Conservation (phyloP, 2,113 vertebrate species). For the Siniperca chuatsi region DNA sequence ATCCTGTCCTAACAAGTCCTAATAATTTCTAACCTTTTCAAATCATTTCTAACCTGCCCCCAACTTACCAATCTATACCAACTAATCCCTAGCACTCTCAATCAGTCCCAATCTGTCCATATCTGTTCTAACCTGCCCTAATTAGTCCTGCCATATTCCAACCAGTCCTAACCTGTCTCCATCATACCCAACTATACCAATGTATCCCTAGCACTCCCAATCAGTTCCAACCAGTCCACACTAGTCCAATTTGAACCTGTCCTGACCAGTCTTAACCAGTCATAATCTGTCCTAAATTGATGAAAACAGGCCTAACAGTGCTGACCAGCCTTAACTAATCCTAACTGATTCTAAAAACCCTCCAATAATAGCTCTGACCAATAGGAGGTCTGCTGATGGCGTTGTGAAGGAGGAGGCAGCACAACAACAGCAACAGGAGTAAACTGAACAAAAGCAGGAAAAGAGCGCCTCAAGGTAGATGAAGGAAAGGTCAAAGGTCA, state of each 20-base stretch:
- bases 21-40: too few species aligned
- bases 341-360: neutral
- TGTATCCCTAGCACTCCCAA: too few species aligned
- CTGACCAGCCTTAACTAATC: neutral
- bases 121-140: too few species aligned
- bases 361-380: neutral
- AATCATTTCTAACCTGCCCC: too few species aligned
- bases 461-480: constrained; percentile 13
- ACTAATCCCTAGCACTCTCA: too few species aligned
- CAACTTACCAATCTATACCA: too few species aligned
- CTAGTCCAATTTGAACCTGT: neutral
- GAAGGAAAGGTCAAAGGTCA: constrained; percentile 54
- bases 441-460: constrained; percentile 54
- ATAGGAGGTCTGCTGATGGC: neutral
- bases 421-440: constrained; percentile 78
- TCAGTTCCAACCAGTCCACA: too few species aligned
- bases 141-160: too few species aligned
- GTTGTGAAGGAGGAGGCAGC: neutral
- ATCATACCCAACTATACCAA: neutral
- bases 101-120: too few species aligned
- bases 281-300: neutral
- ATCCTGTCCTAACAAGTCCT: too few species aligned
- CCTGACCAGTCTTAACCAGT: neutral
- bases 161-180: neutral
- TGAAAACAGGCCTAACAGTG: neutral